Percentiles rank a stretch among this genome's conserved stretches.
Conservation (phyloP, 1,140 invertebrate genomes). For the Ooceraea biroi region DNA sequence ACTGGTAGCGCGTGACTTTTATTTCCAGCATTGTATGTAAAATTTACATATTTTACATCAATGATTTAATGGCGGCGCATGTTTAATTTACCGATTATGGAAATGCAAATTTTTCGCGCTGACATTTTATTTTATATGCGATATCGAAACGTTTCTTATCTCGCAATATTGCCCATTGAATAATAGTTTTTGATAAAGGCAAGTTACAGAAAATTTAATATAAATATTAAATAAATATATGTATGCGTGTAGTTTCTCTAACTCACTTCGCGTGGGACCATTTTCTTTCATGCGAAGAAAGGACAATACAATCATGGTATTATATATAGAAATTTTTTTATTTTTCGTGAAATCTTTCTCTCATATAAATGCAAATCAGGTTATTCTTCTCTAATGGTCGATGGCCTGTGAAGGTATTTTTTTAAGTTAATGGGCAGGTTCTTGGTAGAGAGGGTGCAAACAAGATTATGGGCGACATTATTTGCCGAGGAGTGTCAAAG, state of each 20-base stretch:
- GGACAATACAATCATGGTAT: not conserved
- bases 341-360: constrained; percentile 17
- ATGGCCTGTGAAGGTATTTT: constrained; percentile 63
- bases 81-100: constrained; percentile 57
- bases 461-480: constrained; percentile 62
- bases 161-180: not conserved
- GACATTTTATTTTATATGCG: constrained; percentile 42
- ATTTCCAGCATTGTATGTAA: constrained; percentile 17
- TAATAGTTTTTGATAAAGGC: not conserved
- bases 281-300: not conserved
- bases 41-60: constrained; percentile 57
- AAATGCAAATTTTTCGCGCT: constrained; percentile 44
- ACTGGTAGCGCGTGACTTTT: constrained; percentile 48
- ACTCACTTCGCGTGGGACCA: not conserved
- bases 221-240: constrained; percentile 8
- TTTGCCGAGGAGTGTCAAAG: constrained; percentile 45
- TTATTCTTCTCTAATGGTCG: constrained; percentile 67
- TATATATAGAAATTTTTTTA: not conserved
- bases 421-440: constrained; percentile 61
- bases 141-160: constrained; percentile 30
- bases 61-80: constrained; percentile 55
- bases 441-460: constrained; percentile 48
- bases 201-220: not conserved
- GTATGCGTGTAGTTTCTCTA: not conserved
- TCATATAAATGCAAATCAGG: constrained; percentile 62